Percentiles rank a stretch among this genome's conserved stretches.
Evolutionary conservation across 2,888 invertebrate species (phyloP).

Genomic region (Patella depressa): DNA sequence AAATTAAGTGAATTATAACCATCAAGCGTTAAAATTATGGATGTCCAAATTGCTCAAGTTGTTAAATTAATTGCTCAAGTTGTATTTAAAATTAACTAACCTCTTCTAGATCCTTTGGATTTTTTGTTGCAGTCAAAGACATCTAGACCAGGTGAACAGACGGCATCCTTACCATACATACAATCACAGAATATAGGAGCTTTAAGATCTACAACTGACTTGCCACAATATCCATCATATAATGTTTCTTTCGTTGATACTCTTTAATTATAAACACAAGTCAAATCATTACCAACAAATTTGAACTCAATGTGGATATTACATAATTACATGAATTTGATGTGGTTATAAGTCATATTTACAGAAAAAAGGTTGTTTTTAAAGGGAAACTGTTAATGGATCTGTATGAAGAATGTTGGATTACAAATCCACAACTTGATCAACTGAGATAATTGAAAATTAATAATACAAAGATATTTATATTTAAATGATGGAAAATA

Average conservation of each 20-base stretch:
- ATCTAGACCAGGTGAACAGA: constrained; percentile 33
- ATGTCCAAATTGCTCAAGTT: too few relatives aligned
- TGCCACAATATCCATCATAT: constrained; percentile 42
- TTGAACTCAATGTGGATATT: background rate
- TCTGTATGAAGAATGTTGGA: too few relatives aligned
- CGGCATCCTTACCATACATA: constrained; percentile 20
- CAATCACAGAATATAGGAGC: constrained; percentile 39
- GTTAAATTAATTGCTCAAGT: too few relatives aligned
- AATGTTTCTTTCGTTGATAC: constrained; percentile 37
- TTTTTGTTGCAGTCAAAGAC: constrained; percentile 37
- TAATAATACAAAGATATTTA: too few relatives aligned
- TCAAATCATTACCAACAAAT: background rate
- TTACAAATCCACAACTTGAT: too few relatives aligned
- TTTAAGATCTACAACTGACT: background rate
- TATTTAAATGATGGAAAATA: too few relatives aligned
- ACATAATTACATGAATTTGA: background rate
- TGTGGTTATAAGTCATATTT: background rate
- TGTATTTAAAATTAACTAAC: too few relatives aligned
- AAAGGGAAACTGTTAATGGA: too few relatives aligned
- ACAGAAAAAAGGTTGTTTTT: too few relatives aligned
- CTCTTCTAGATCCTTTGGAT: background rate
- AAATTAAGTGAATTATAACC: background rate
- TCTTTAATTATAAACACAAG: constrained; percentile 28
- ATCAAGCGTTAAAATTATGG: too few relatives aligned
- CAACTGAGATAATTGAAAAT: too few relatives aligned